A percentile compares a stretch with the other conserved stretches of the same genome.
Conservation (phyloP, 2,888 invertebrate species). For the Drosophila ustulata region DNA sequence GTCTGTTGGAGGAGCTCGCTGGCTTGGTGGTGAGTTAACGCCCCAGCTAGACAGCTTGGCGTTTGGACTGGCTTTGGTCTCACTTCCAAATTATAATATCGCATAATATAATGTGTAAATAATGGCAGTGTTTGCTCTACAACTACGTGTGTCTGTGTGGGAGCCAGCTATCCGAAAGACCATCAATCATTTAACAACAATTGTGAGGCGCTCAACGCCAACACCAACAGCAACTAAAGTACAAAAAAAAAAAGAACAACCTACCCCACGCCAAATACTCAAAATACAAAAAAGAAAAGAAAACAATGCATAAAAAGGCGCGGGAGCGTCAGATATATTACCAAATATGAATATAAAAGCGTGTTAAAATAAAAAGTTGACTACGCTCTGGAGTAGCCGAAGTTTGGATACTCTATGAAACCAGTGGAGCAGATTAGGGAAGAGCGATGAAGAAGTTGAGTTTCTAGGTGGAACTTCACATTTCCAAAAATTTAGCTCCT, state of each 20-base stretch:
- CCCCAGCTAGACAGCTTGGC: constrained; percentile 68
- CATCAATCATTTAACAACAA: constrained; percentile 76
- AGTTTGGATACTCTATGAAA: constrained; percentile 20
- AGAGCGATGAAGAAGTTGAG: neutral
- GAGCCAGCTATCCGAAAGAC: constrained; percentile 57
- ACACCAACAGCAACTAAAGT: constrained; percentile 36
- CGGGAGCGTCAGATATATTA: constrained; percentile 54
- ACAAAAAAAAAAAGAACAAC: constrained; percentile 35
- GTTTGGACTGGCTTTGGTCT: constrained; percentile 31
- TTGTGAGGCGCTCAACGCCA: constrained; percentile 67
- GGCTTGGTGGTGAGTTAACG: constrained; percentile 48
- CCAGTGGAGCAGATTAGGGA: neutral
- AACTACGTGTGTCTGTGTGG: constrained; percentile 35
- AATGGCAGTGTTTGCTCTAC: constrained; percentile 38
- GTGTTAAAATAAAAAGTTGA: constrained; percentile 29
- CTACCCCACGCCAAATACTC: constrained; percentile 53
- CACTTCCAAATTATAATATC: constrained; percentile 58
- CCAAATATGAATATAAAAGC: constrained; percentile 77
- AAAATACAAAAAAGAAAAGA: constrained; percentile 4
- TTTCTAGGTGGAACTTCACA: no score
- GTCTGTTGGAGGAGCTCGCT: constrained; percentile 8
- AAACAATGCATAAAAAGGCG: constrained; percentile 40
- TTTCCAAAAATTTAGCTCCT: no score
- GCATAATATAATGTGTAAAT: constrained; percentile 66
- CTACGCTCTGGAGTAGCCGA: neutral